Evolutionary conservation across 2,888 invertebrate genomes (phyloP), one percentile per base, ranked within the genome.

Genomic region (Philaethria dido): DNA sequence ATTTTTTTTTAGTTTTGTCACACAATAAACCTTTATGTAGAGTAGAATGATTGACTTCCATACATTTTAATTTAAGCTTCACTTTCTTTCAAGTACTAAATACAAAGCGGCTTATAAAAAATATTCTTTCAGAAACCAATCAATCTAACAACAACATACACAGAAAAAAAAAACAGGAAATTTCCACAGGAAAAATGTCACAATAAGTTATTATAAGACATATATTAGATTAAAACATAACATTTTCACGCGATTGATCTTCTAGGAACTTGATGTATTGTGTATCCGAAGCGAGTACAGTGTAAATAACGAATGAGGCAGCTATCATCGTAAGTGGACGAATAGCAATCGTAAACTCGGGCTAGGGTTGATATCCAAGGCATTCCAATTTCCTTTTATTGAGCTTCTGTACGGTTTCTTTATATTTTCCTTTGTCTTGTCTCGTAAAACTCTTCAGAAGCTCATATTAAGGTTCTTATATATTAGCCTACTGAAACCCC

Each of bases 321-420:
- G 45, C 66, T 39, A 66, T 69, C 63, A 67, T 55, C 45, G 55
- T n/a, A 67, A 69, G 67, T 67, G 67, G 64, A 62, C 25, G 69
- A 57, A 66, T 45, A 25, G 54, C 44, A 65, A 42, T 67, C 69
- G 64, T 62, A 64, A 69, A 64, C 50, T 33, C 13, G 29, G 55
- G 66, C 55, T 62, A 54, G 50, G 50, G 61, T 52, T 47, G 55
- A 61, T 62, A 50, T 55, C 63, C 45, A 42, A 61, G 39, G 63
- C 60, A 55, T 64, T 69, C 64, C 55, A 55, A 62, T 67, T 69
- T 64, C n/a, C 25, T 55, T 45, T 64, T 66, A 69, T 64, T 63
- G 69, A 39, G 52, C 54, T 63, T 18, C 20, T 14, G 22, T 18
- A 57, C 16, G 59, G 13, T 13, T 54, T 60, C 22, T 69, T 48